phyloP scores from a whole-genome alignment of 1,140 invertebrate species.

The Propsilocerus akamusi region DNA sequence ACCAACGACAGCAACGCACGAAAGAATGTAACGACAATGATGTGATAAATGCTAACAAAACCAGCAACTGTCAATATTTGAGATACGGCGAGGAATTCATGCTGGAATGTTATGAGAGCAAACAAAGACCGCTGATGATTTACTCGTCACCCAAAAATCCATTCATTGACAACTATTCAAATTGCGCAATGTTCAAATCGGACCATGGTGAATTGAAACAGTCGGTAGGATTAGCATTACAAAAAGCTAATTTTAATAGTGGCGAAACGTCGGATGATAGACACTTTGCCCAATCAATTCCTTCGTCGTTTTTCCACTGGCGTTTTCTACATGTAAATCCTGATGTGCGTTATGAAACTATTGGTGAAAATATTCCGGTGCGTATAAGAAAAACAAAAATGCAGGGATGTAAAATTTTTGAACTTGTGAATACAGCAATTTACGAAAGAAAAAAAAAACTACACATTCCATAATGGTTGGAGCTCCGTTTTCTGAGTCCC shows the following conservation, averaged over 20 bases:
- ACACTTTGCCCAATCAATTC: too few relatives aligned
- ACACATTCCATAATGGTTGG: too few relatives aligned
- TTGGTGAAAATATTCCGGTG: slow-evolving; percentile 2
- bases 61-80: background rate
- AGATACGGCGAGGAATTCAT: background rate
- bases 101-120: background rate
- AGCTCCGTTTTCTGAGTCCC: too few relatives aligned
- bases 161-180: background rate
- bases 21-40: too few relatives aligned
- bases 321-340: background rate
- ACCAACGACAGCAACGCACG: background rate
- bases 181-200: background rate
- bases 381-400: background rate
- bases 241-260: background rate
- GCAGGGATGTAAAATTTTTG: background rate
- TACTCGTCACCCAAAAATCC: background rate
- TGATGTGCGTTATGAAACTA: background rate
- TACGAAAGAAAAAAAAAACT: too few relatives aligned
- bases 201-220: background rate
- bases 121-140: background rate
- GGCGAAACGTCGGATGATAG: background rate
- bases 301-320: background rate
- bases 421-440: background rate
- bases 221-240: background rate
- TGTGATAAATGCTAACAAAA: too few relatives aligned